phyloP scores from a whole-genome alignment of 37 sponge, comb jelly and placozoan genomes.

The Ephydatia muelleri region DNA sequence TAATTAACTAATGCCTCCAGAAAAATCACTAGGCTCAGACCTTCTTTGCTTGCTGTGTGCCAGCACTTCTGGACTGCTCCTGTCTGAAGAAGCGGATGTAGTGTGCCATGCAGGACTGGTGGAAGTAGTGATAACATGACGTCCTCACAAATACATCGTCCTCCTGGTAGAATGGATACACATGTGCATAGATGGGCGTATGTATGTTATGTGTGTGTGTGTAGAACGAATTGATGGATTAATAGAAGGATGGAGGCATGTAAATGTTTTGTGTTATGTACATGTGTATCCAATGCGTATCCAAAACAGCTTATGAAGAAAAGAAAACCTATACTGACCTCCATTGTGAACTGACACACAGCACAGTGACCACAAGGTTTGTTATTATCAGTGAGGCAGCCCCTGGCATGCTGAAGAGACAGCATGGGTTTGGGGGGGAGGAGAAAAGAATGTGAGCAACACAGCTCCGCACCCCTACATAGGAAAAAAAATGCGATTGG shows the following conservation, averaged over 20 bases:
- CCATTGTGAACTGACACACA: slow-evolving; percentile 51
- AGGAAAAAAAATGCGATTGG: too few species aligned
- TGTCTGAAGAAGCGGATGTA: slow-evolving; percentile 35
- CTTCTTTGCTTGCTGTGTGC: too few species aligned
- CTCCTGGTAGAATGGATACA: slow-evolving; percentile 15
- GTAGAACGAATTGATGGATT: neutral
- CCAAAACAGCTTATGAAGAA: too few species aligned
- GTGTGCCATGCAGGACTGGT: slow-evolving; percentile 43
- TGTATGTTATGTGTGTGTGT: slow-evolving; percentile 4
- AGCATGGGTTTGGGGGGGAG: neutral
- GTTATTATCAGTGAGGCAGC: slow-evolving; percentile 70
- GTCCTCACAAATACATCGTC: slow-evolving; percentile 55
- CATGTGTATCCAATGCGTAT: too few species aligned
- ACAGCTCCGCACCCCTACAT: too few species aligned
- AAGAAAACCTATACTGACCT: slow-evolving; percentile 11
- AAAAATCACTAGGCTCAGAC: too few species aligned
- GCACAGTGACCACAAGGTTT: slow-evolving; percentile 71
- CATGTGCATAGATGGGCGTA: too few species aligned
- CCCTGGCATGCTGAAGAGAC: slow-evolving; percentile 27
- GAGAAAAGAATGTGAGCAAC: neutral
- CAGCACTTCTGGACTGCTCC: neutral
- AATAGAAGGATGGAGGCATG: neutral
- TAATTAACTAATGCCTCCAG: too few species aligned
- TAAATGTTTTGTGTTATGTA: neutral
- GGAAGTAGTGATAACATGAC: slow-evolving; percentile 79